phyloP scores from a whole-genome alignment of 2,113 vertebrate species.

The Nematolebias whitei region DNA sequence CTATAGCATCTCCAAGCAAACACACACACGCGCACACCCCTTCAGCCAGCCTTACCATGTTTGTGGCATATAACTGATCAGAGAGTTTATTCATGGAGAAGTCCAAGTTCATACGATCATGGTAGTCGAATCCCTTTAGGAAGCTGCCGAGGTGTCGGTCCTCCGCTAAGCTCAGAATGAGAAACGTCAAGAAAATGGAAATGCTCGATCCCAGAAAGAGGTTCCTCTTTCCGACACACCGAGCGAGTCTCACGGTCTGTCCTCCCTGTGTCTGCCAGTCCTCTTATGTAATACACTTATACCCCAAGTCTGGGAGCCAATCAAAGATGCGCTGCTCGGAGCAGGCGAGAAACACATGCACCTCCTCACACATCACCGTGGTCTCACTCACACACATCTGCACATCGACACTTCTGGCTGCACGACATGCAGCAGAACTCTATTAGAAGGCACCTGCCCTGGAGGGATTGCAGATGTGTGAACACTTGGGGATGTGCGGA shows the following conservation, averaged over 20 bases:
- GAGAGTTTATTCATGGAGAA: slow-evolving; percentile 77
- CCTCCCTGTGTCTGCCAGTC: slow-evolving; percentile 79
- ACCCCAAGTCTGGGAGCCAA: slow-evolving; percentile 76
- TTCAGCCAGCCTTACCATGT: slow-evolving; percentile 74
- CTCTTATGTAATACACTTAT: slow-evolving; percentile 82
- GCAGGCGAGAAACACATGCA: slow-evolving; percentile 62
- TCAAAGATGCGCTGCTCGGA: slow-evolving; percentile 75
- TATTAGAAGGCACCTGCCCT: slow-evolving; percentile 66
- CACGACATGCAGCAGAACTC: slow-evolving; percentile 60
- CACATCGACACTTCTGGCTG: slow-evolving; percentile 65
- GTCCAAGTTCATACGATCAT: slow-evolving; percentile 70
- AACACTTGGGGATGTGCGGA: slow-evolving; percentile 35
- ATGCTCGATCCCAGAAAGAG: slow-evolving; percentile 63
- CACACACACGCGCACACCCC: slow-evolving; percentile 7
- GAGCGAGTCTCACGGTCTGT: slow-evolving; percentile 68
- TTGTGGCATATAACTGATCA: slow-evolving; percentile 72
- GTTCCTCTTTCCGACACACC: slow-evolving; percentile 69
- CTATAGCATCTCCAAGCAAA: slow-evolving; percentile 54
- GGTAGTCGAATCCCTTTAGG: slow-evolving; percentile 62
- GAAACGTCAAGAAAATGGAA: slow-evolving; percentile 51
- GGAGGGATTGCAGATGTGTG: slow-evolving; percentile 62
- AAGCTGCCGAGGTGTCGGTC: slow-evolving; percentile 30
- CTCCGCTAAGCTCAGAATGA: slow-evolving; percentile 31
- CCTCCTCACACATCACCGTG: slow-evolving; percentile 46
- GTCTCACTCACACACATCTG: slow-evolving; percentile 36